Evolutionary conservation across 2,113 vertebrate species (phyloP).

Genomic region (Meleagris gallopavo): DNA sequence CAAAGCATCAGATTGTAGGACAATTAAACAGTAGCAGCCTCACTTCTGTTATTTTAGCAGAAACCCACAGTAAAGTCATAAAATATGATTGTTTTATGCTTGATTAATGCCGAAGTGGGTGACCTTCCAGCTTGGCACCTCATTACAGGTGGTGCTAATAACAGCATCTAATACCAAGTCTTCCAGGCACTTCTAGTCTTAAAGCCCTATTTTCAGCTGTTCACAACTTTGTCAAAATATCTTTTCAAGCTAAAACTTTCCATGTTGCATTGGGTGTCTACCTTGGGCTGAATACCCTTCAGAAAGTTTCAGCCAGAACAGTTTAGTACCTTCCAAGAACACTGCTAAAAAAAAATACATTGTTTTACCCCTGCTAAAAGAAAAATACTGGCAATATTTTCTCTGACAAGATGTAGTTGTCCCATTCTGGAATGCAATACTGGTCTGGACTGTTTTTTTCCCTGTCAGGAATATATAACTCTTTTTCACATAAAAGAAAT

Average conservation of each 20-base stretch:
- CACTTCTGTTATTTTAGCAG: neutral
- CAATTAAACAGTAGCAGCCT: neutral
- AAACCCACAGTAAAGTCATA: neutral
- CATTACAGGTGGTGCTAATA: neutral
- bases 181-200: neutral
- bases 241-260: constrained; percentile 40
- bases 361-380: too few relatives aligned
- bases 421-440: neutral
- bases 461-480: fast-evolving
- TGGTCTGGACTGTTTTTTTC: neutral
- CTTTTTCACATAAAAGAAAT: neutral
- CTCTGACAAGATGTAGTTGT: neutral
- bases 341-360: neutral
- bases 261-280: constrained; percentile 9
- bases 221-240: neutral
- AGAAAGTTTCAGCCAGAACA: neutral
- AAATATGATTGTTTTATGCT: neutral
- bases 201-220: neutral
- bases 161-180: neutral
- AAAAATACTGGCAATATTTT: neutral
- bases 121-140: neutral
- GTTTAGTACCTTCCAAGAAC: constrained; percentile 10
- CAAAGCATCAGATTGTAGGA: neutral
- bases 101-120: neutral
- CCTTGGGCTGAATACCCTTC: constrained; percentile 9